Percentiles rank a stretch among this genome's conserved stretches.
Conservation (phyloP, 1,140 invertebrate genomes). For the Carposina sasakii region DNA sequence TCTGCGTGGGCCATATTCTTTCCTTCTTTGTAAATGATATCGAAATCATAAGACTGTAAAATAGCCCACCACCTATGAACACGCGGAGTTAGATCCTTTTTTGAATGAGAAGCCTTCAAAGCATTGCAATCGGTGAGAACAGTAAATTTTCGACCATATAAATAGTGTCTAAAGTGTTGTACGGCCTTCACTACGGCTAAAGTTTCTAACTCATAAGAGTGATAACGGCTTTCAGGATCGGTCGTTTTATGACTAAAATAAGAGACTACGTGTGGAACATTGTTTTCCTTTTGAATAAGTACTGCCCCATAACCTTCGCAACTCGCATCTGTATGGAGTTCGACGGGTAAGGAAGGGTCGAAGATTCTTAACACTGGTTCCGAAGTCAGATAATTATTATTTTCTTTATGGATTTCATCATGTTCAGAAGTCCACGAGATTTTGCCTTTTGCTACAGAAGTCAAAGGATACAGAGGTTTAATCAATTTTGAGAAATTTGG, state of each 20-base stretch:
- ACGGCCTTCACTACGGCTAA: constrained; percentile 45
- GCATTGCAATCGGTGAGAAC: constrained; percentile 42
- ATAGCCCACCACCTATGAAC: constrained; percentile 49
- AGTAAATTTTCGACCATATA: constrained; percentile 35
- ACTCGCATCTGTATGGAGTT: constrained; percentile 50
- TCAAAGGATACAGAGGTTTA: constrained; percentile 29
- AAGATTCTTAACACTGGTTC: constrained; percentile 47
- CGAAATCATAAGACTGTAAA: constrained; percentile 44
- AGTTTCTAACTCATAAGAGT: constrained; percentile 56
- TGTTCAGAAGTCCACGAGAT: constrained; percentile 18
- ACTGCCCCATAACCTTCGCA: constrained; percentile 36
- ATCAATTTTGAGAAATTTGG: constrained; percentile 29
- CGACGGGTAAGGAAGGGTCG: constrained; percentile 30
- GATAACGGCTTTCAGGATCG: constrained; percentile 36
- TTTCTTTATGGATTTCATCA: constrained; percentile 14
- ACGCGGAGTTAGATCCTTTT: constrained; percentile 38
- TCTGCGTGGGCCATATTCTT: constrained; percentile 14
- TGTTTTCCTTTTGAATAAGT: constrained; percentile 41
- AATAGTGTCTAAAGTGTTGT: constrained; percentile 35
- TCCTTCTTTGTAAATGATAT: constrained; percentile 21
- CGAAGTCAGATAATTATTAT: constrained; percentile 13
- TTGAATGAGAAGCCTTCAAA: constrained; percentile 35
- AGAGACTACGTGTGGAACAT: constrained; percentile 61
- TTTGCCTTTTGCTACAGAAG: constrained; percentile 5
- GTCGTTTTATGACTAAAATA: constrained; percentile 51